These are phyloP conservation scores for Acrocephalus arundinaceus DNA, from an alignment of 2,113 vertebrate genomes.

Conservation along the genomic window DNA sequence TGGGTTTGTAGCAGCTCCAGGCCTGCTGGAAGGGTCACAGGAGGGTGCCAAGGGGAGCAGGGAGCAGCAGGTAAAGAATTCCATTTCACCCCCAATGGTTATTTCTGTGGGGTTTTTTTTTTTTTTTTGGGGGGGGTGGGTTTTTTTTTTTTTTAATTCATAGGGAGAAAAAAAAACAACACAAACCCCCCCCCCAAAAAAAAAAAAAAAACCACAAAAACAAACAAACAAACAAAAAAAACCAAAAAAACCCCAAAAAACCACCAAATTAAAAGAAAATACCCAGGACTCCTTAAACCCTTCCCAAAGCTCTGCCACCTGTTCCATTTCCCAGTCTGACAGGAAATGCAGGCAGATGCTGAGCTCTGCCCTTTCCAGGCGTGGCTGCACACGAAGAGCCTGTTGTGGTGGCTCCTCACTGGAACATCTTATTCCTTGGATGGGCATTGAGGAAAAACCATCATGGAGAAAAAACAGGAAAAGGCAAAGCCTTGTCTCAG, in stretches of 20 bases:
- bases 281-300: background rate
- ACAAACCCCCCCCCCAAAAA: too few species aligned
- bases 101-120: too few species aligned
- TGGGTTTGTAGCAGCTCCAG: background rate
- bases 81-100: background rate
- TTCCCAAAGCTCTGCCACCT: background rate
- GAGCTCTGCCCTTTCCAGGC: background rate
- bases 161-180: rapidly evolving
- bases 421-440: background rate
- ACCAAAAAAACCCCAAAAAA: too few species aligned
- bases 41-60: background rate
- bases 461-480: background rate
- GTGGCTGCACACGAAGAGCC: background rate
- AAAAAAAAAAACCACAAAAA: too few species aligned
- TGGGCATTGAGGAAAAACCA: background rate
- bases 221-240: too few species aligned
- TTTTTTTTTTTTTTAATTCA: background rate
- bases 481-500: background rate
- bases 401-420: background rate
- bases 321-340: background rate
- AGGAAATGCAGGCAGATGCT: background rate
- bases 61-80: background rate
- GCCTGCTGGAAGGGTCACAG: background rate
- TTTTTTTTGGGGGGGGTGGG: too few species aligned
- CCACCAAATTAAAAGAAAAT: background rate